Evolutionary conservation across 2,113 vertebrate genomes (phyloP), one percentile per base, ranked within the genome.

Genomic region (Ariopsis seemanni): DNA sequence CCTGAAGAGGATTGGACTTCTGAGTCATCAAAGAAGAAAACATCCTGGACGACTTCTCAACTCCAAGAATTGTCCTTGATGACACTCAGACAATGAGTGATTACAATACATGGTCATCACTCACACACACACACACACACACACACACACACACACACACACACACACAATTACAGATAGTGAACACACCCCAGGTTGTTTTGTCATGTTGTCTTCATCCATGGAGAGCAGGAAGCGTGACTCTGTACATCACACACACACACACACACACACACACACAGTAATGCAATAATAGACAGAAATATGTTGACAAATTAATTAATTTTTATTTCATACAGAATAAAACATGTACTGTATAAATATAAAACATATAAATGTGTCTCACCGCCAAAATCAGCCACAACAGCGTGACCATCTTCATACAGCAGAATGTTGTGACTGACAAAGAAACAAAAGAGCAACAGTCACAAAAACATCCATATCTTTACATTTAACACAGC

Each of bases 121-220:
- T 10, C 42, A n/a, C 27, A 90, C 62, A 87, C 71, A 81, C 75
- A 82, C 25, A 63, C 9, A 86, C 15, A 90, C 48, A 84, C 20
- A 25, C n/a, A 15, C 42, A 69, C 67, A 22, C 42, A 55, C 30
- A 88, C 42, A n/a, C 30, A 90, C 62, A 87, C 71, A 72, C 79
- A 84, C 20, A 63, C 11, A 87, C 15, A 90, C 34, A 85, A 78
- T 50, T 34, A 62, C 81, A 50, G 27, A 79, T 91, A 90, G 1
- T 78, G 81, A 88, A 93, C 96, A 91, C 92, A 99, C 97, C 97
- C 98, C 98, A 18, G 98, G 98, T 90, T 99, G 97, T 91, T 99
- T 99, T 74, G 98, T 99, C 97, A 99, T 97, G 88, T 99, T 99
- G 91, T 99, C 97, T 92, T 97, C 97, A 57, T 97, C 96, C 94